A percentile compares a stretch with the other conserved stretches of the same genome.
phyloP scores from a whole-genome alignment of 2,797 vertebrate species.

The Poliocrania exsul region DNA sequence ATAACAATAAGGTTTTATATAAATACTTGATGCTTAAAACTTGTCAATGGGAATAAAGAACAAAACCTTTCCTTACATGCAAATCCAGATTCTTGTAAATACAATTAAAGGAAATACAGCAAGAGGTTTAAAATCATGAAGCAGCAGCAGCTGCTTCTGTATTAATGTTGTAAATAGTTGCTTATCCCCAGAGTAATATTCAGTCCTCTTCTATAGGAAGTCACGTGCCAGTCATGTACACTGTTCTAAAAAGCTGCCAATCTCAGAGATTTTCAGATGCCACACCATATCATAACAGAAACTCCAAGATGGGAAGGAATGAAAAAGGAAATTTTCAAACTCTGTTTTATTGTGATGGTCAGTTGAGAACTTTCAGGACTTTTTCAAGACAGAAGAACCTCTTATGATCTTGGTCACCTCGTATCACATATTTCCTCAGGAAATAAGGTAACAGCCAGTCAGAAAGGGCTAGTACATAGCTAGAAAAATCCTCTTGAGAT shows the following conservation, averaged over 20 bases:
- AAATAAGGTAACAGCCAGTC: background rate
- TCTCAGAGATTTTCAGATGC: background rate
- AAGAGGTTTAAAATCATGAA: slow-evolving; percentile 2
- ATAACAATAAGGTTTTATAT: background rate
- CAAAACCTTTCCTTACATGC: slow-evolving; percentile 11
- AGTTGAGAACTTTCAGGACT: background rate
- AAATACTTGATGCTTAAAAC: slow-evolving; percentile 24
- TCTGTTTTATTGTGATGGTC: background rate
- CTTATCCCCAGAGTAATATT: background rate
- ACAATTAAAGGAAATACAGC: background rate
- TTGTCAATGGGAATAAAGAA: background rate
- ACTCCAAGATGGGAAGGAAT: background rate
- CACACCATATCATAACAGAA: background rate
- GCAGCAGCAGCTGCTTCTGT: background rate
- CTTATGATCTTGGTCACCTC: background rate
- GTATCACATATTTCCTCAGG: rapidly evolving
- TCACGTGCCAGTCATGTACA: background rate
- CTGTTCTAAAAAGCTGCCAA: background rate
- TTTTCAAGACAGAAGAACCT: background rate
- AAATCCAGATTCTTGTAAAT: slow-evolving; percentile 23
- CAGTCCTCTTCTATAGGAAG: background rate
- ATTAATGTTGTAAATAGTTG: background rate
- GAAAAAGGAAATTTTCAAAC: background rate
- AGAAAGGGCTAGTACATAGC: background rate
- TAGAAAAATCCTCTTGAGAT: background rate